These are phyloP conservation scores for Cardiocondyla obscurior DNA, from an alignment of 1,140 invertebrate species.

Conservation along the genomic window DNA sequence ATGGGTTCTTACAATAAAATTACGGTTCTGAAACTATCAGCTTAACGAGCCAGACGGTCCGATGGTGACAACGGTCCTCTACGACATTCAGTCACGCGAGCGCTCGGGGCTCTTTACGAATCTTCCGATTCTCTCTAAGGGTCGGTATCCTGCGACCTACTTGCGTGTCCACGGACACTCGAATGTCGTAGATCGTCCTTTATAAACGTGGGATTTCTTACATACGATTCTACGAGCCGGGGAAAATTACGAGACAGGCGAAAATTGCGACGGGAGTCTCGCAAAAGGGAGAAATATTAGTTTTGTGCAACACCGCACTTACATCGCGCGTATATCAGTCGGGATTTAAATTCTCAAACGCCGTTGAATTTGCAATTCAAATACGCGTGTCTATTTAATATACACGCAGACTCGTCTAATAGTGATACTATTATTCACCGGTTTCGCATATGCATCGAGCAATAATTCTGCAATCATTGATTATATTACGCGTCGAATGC, in stretches of 20 bases:
- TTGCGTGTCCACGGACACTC: slow-evolving; percentile 48
- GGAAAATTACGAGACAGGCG: slow-evolving; percentile 35
- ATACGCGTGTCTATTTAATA: not conserved
- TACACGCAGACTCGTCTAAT: not conserved
- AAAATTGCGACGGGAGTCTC: slow-evolving; percentile 38
- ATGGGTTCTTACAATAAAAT: slow-evolving; percentile 48
- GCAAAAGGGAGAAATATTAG: slow-evolving; percentile 12
- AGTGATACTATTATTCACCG: not conserved
- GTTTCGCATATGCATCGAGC: not conserved
- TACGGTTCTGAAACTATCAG: slow-evolving; percentile 34
- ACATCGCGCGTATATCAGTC: not conserved
- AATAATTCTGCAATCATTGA: slow-evolving; percentile 34
- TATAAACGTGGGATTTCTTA: slow-evolving; percentile 26
- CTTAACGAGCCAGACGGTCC: slow-evolving; percentile 8
- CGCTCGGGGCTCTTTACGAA: slow-evolving; percentile 34
- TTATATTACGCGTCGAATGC: not conserved
- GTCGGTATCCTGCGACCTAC: slow-evolving; percentile 23
- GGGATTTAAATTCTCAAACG: not conserved
- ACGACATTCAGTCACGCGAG: slow-evolving; percentile 27
- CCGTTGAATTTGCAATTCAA: not conserved
- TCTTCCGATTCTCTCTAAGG: slow-evolving; percentile 26
- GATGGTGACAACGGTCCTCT: slow-evolving; percentile 49
- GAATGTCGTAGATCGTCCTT: slow-evolving; percentile 20
- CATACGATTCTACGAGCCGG: slow-evolving; percentile 4
- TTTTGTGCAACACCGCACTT: not conserved